Conservation (phyloP, 1,140 invertebrate genomes). For the Heliconius hermathena region DNA sequence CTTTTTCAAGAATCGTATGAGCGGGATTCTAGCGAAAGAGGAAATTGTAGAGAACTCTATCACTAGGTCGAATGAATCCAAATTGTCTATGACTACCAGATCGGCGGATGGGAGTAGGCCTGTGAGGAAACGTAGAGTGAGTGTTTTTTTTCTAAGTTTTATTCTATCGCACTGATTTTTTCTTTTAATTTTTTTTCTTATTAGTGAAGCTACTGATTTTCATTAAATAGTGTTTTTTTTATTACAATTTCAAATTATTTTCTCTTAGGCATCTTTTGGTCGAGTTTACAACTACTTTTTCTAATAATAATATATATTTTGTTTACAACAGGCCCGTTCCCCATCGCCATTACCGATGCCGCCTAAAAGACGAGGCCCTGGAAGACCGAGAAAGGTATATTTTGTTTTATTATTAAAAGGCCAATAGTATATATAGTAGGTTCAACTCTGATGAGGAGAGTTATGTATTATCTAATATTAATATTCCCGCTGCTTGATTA, state of each 20-base stretch:
- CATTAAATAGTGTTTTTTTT: no score
- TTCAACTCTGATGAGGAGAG: no score
- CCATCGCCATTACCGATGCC: conserved; percentile 60
- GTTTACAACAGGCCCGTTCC: conserved; percentile 55
- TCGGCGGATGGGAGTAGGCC: conserved; percentile 70
- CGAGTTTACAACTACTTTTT: no score
- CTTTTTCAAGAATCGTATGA: conserved; percentile 58
- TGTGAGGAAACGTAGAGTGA: conserved; percentile 65
- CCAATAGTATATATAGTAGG: no score
- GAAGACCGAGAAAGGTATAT: conserved; percentile 69
- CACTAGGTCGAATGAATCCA: conserved; percentile 50
- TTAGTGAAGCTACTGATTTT: no score
- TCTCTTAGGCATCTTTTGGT: not conserved
- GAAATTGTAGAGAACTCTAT: conserved; percentile 42
- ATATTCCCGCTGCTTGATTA: no score
- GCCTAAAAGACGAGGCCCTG: conserved; percentile 64
- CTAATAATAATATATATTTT: not conserved
- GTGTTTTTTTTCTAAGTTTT: conserved; percentile 18
- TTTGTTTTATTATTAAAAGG: not conserved
- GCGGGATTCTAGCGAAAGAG: conserved; percentile 55
- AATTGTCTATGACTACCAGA: conserved; percentile 65
- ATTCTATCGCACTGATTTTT: not conserved
- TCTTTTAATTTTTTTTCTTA: not conserved
- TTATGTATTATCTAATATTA: no score
- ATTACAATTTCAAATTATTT: not conserved